Percentiles rank a stretch among this genome's conserved stretches.
Conservation (phyloP, 2,113 vertebrate species). For the Chauna torquata region DNA sequence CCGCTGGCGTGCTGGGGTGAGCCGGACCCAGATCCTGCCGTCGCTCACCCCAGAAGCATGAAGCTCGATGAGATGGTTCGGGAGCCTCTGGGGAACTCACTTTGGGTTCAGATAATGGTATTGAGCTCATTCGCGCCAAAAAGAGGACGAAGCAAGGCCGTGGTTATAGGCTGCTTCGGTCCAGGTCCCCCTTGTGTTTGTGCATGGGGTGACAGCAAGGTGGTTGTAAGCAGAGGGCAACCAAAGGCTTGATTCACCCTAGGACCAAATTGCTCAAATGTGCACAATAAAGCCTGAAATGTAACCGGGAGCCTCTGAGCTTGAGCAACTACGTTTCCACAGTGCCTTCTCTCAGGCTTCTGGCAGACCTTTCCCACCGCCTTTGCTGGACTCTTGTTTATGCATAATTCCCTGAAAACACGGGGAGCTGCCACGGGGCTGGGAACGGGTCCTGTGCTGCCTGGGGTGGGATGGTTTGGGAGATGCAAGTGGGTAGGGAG, state of each 20-base stretch:
- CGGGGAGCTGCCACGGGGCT: not conserved
- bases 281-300: not conserved
- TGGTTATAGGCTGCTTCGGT: not conserved
- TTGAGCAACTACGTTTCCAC: accelerated
- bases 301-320: not conserved
- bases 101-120: not conserved
- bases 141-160: not conserved
- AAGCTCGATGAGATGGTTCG: slow-evolving; percentile 44
- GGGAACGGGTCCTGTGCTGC: not conserved
- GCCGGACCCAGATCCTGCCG: not conserved
- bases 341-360: not conserved
- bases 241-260: not conserved
- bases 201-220: not conserved
- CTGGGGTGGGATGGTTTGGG: not conserved
- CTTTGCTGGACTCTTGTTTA: not conserved
- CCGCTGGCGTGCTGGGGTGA: accelerated
- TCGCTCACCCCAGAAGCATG: not conserved
- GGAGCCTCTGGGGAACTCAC: not conserved
- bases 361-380: not conserved
- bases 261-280: not conserved
- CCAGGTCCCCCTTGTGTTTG: not conserved
- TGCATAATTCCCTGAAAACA: not conserved
- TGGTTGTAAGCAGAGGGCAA: not conserved
- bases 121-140: not conserved
- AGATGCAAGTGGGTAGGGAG: not conserved